Percentiles rank a stretch among this genome's conserved stretches.
Conservation (phyloP, 2,888 invertebrate species). For the Cantharis nigra region DNA sequence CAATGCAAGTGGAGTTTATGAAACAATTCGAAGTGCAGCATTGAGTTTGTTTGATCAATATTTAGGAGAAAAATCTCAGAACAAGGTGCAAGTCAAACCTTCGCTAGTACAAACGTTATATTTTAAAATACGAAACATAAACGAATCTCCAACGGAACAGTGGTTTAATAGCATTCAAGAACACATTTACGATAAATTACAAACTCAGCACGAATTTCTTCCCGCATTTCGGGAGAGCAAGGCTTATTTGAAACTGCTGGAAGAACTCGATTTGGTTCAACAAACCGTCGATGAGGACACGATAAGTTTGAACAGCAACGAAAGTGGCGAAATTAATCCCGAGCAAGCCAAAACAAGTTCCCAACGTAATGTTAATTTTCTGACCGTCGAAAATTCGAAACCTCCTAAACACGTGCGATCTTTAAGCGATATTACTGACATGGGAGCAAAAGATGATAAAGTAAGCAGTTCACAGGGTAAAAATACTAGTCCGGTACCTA, state of each 20-base stretch:
- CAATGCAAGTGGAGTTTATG: conserved; percentile 49
- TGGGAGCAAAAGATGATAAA: conserved; percentile 33
- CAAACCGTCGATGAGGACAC: conserved; percentile 64
- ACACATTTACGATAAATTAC: conserved; percentile 67
- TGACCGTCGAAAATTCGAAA: conserved; percentile 40
- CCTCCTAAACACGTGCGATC: conserved; percentile 51
- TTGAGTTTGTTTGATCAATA: conserved; percentile 77
- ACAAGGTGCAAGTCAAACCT: conserved; percentile 67
- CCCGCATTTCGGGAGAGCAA: conserved; percentile 69
- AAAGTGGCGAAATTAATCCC: conserved; percentile 55
- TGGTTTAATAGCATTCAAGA: conserved; percentile 87
- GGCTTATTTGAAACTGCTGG: conserved; percentile 71
- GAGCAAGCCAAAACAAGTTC: conserved; percentile 7
- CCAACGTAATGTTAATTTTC: conserved; percentile 10
- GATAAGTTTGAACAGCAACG: conserved; percentile 61
- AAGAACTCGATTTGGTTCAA: conserved; percentile 71
- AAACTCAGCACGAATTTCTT: conserved; percentile 64
- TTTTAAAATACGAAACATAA: conserved; percentile 62
- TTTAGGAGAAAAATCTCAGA: conserved; percentile 71
- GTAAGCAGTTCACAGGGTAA: not conserved
- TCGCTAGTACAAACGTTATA: conserved; percentile 64
- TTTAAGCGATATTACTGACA: conserved; percentile 51
- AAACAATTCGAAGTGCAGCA: conserved; percentile 67
- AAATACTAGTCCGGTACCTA: conserved; percentile 11
- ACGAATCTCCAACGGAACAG: conserved; percentile 66